Evolutionary conservation across 2,113 vertebrate species (phyloP), one percentile per base, ranked within the genome.

Genomic region (Macquaria australasica): DNA sequence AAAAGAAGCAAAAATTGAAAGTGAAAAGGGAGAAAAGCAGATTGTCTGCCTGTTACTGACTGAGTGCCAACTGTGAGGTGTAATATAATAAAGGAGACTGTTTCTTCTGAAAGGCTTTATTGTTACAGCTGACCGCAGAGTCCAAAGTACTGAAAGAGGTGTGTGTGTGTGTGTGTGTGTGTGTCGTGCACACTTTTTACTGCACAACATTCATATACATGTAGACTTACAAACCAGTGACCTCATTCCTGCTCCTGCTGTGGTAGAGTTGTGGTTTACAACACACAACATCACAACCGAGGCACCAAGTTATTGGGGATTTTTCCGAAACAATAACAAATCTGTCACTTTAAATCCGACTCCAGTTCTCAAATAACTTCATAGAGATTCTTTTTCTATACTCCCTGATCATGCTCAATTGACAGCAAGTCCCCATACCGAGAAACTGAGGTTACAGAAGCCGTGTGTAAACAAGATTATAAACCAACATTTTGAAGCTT

Each of bases 51-150:
- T 70, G 25, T 81, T 59, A 73, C 34, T 87, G 69, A 81, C 63
- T 25, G 73, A 70, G 76, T 45, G 79, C 88, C 86, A 86, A 84
- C 80, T 75, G 59, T 77, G 81, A 92, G 87, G 88, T 93, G 77
- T 76, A 88, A 87, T 80, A 85, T 73, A 86, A 87, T 88, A 86
- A 89, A 88, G 84, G 53, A 81, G 87, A 73, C 87, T 89, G 81
- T 86, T 91, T 87, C 84, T 70, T 71, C 69, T 92, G 67, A 94
- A 93, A 93, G 88, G 51, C 88, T 73, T 82, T 80, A 92, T 93
- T 93, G 92, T 93, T 86, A 53, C 8, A 9, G 63, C 83, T 72
- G 72, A 79, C 85, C 39, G 9, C 56, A 82, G 59, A 82, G 89
- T 91, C 84, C 84, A 89, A 89, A 92, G 89, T 84, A 31, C 86